Percentiles rank a stretch among this genome's conserved stretches.
These are phyloP conservation scores for Protonibea diacanthus DNA, from an alignment of 2,797 vertebrate species.

Conservation along the genomic window DNA sequence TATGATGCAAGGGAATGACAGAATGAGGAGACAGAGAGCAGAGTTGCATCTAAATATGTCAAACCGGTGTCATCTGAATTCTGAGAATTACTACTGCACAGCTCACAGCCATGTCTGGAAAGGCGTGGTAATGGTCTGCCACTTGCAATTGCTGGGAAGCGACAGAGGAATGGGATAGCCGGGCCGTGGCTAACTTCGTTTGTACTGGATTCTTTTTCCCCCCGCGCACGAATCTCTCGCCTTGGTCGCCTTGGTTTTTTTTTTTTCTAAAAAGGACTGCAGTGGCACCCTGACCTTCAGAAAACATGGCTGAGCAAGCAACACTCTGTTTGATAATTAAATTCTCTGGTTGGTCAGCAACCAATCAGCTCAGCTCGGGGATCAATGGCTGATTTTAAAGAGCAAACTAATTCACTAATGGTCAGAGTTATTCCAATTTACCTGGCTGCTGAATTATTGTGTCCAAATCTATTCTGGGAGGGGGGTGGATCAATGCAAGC, in stretches of 20 bases:
- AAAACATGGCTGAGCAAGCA: slow-evolving; percentile 85
- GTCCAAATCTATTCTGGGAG: slow-evolving; percentile 73
- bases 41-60: slow-evolving; percentile 65
- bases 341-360: slow-evolving; percentile 82
- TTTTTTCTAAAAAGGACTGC: slow-evolving; percentile 62
- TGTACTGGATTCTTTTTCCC: slow-evolving; percentile 70
- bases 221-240: slow-evolving; percentile 46
- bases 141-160: slow-evolving; percentile 78
- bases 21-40: slow-evolving; percentile 45
- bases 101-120: slow-evolving; percentile 70
- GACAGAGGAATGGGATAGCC: slow-evolving; percentile 64
- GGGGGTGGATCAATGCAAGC: slow-evolving; percentile 71
- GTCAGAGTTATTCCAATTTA: slow-evolving; percentile 88
- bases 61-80: slow-evolving; percentile 62
- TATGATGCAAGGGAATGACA: slow-evolving; percentile 52
- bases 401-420: slow-evolving; percentile 90
- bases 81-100: slow-evolving; percentile 66
- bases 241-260: slow-evolving; percentile 48
- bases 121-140: slow-evolving; percentile 79
- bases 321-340: slow-evolving; percentile 84
- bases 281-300: slow-evolving; percentile 86
- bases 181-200: slow-evolving; percentile 75
- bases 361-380: slow-evolving; percentile 81
- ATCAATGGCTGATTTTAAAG: slow-evolving; percentile 87
- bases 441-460: slow-evolving; percentile 83